phyloP scores from a whole-genome alignment of 2,888 invertebrate species.

The Leistus spinibarbis region DNA sequence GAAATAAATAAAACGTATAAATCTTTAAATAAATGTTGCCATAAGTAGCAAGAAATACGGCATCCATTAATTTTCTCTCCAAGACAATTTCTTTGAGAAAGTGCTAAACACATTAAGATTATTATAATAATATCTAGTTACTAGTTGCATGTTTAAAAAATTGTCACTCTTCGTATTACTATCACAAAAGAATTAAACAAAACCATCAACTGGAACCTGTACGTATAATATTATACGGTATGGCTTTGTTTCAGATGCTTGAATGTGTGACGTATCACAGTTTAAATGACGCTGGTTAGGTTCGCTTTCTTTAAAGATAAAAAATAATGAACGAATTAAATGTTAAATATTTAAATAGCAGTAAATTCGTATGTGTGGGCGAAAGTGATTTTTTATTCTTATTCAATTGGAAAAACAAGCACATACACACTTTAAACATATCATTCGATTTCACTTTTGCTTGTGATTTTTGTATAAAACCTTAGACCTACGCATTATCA shows the following conservation, averaged over 20 bases:
- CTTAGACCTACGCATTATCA: too few species aligned
- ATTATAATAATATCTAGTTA: neutral
- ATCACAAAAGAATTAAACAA: neutral
- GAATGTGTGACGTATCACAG: neutral
- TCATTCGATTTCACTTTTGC: conserved; percentile 15
- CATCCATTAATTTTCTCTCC: conserved; percentile 12
- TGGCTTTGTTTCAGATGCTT: neutral
- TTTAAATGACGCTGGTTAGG: neutral
- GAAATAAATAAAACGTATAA: neutral
- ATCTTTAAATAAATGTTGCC: neutral
- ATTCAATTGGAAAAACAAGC: neutral
- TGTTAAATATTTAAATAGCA: neutral
- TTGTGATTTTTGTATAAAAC: neutral
- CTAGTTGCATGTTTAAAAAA: neutral
- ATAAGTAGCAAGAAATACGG: conserved; percentile 17
- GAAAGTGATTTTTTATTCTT: conserved; percentile 12
- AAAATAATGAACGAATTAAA: neutral
- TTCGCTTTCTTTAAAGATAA: conserved; percentile 16
- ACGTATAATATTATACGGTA: neutral
- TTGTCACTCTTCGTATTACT: neutral
- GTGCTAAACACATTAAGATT: neutral
- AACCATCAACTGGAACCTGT: neutral
- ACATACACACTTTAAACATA: neutral
- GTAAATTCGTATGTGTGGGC: neutral
- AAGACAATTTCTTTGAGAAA: neutral